phyloP scores from a whole-genome alignment of 2,113 vertebrate genomes.

The Spea bombifrons region DNA sequence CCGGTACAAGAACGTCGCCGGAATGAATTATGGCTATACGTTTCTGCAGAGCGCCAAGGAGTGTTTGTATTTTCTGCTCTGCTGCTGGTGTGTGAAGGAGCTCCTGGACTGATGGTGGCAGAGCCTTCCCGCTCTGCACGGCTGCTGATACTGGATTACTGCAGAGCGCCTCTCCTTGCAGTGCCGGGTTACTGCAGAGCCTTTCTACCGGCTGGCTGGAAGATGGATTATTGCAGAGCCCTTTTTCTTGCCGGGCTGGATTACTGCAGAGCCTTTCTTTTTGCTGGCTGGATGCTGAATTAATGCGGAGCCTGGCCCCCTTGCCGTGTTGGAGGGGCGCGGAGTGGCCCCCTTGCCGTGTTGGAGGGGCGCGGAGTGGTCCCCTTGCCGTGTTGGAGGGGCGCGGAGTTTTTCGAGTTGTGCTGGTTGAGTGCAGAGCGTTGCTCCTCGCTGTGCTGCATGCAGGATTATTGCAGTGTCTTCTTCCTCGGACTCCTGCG shows the following conservation, averaged over 20 bases:
- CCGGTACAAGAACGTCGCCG: constrained; percentile 57
- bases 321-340: background rate
- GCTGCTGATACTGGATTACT: no score
- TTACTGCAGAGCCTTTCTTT: background rate
- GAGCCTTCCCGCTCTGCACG: background rate
- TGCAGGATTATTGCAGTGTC: background rate
- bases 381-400: background rate
- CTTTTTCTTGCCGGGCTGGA: background rate
- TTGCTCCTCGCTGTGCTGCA: background rate
- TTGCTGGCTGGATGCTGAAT: background rate
- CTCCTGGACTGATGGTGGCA: constrained; percentile 74
- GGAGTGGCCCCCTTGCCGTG: background rate
- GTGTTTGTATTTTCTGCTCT: constrained; percentile 79
- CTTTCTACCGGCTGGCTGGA: background rate
- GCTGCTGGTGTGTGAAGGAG: constrained; percentile 89
- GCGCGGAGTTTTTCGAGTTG: no score
- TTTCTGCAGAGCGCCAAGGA: constrained; percentile 71
- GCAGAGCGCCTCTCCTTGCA: no score
- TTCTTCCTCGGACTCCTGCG: no score
- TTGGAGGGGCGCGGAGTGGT: background rate
- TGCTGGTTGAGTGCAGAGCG: background rate
- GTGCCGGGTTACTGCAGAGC: no score
- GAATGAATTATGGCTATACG: constrained; percentile 62
- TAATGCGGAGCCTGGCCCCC: background rate
- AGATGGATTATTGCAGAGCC: background rate